Percentiles rank a stretch among this genome's conserved stretches.
Evolutionary conservation across 2,113 vertebrate species (phyloP).

Genomic region (Cyprinodon brontotheroides): DNA sequence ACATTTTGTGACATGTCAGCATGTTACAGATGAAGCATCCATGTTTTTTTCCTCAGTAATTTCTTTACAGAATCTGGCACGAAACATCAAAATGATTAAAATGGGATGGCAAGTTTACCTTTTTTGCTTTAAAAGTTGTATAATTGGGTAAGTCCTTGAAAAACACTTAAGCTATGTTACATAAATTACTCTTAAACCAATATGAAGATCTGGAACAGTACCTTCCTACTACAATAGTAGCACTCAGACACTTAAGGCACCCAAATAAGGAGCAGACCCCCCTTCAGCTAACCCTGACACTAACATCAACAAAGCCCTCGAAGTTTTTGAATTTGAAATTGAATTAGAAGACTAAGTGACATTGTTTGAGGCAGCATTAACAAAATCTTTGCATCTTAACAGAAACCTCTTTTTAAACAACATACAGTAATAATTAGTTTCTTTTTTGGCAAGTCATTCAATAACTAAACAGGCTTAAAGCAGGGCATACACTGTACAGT

Average conservation of each 20-base stretch:
- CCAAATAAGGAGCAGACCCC: not conserved
- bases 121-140: conserved; percentile 6
- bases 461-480: too few species aligned
- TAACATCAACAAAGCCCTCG: not conserved
- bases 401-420: conserved; percentile 15
- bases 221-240: conserved; percentile 1
- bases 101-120: not conserved
- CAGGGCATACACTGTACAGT: too few species aligned
- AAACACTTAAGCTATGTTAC: not conserved
- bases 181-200: not conserved
- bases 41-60: conserved; percentile 29
- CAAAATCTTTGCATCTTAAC: not conserved
- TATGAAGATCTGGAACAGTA: not conserved
- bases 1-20: conserved; percentile 61
- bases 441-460: not conserved
- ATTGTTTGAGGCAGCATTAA: not conserved
- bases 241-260: conserved; percentile 3
- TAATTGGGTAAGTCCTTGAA: not conserved
- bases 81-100: conserved; percentile 13
- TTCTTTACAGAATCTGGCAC: conserved; percentile 13
- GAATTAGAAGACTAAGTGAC: too few species aligned
- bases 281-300: not conserved
- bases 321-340: not conserved
- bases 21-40: conserved; percentile 46
- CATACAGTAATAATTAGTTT: not conserved